Evolutionary conservation across 2,113 vertebrate genomes (phyloP).

Genomic region (Morone chrysops): DNA sequence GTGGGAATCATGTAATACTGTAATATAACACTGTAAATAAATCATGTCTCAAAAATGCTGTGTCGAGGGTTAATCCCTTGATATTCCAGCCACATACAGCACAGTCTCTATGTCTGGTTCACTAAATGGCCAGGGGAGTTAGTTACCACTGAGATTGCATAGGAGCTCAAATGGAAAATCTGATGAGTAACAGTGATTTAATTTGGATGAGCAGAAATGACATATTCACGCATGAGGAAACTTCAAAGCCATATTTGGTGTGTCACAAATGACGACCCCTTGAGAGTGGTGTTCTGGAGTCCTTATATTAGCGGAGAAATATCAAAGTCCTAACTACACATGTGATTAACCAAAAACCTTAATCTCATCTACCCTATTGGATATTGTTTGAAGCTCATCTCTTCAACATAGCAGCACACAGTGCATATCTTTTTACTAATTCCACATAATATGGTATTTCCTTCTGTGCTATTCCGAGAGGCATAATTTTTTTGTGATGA

Average conservation of each 20-base stretch:
- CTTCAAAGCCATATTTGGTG: slow-evolving; percentile 63
- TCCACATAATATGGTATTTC: slow-evolving; percentile 30
- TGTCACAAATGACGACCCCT: slow-evolving; percentile 49
- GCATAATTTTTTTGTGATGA: slow-evolving; percentile 27
- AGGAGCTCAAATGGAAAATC: slow-evolving; percentile 58
- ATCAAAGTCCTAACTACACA: slow-evolving; percentile 38
- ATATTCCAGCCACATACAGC: slow-evolving; percentile 23
- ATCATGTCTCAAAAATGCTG: slow-evolving; percentile 32
- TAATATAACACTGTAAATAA: slow-evolving; percentile 15
- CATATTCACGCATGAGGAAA: slow-evolving; percentile 62
- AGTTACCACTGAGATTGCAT: slow-evolving; percentile 41
- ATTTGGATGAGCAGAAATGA: slow-evolving; percentile 68
- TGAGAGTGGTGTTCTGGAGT: slow-evolving; percentile 31
- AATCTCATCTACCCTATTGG: slow-evolving; percentile 23
- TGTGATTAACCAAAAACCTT: slow-evolving; percentile 32
- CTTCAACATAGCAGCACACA: slow-evolving; percentile 15
- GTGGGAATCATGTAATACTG: slow-evolving; percentile 3
- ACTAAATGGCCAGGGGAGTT: slow-evolving; percentile 52
- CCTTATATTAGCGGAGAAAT: slow-evolving; percentile 51
- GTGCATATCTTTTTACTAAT: slow-evolving; percentile 31
- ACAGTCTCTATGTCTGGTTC: slow-evolving; percentile 32
- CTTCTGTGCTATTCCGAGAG: slow-evolving; percentile 26
- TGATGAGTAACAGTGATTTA: slow-evolving; percentile 67
- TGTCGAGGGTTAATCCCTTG: slow-evolving; percentile 51
- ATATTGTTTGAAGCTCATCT: slow-evolving; percentile 44